Percentiles rank a stretch among this genome's conserved stretches.
Evolutionary conservation across 1,140 invertebrate species (phyloP).

Genomic region (Rhizoglyphus robini): DNA sequence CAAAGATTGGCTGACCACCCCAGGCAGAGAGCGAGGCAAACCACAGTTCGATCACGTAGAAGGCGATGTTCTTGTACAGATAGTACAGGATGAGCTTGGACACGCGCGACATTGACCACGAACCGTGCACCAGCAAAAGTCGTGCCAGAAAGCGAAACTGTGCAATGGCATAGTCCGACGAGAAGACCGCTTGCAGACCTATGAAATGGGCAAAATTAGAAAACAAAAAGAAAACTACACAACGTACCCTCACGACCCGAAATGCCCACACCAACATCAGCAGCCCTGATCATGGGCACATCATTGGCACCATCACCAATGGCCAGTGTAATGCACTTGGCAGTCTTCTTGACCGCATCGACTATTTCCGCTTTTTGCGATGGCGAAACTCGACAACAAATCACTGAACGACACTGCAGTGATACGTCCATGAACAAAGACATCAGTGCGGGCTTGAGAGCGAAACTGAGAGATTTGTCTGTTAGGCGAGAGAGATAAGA

Average conservation of each 20-base stretch:
- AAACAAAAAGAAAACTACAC: neutral
- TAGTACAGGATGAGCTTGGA: slow-evolving; percentile 97
- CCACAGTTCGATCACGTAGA: slow-evolving; percentile 98
- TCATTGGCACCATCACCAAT: slow-evolving; percentile 99
- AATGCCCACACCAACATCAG: slow-evolving; percentile 78
- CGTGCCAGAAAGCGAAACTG: slow-evolving; percentile 81
- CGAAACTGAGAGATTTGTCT: slow-evolving; percentile 86
- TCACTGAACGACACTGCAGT: slow-evolving; percentile 82
- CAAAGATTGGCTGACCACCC: slow-evolving; percentile 95
- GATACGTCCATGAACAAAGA: slow-evolving; percentile 87
- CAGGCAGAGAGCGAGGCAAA: slow-evolving; percentile 95
- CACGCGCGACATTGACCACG: slow-evolving; percentile 94
- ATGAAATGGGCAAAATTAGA: neutral
- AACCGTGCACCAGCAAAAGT: slow-evolving; percentile 88
- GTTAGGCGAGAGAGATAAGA: neutral
- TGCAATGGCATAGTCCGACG: slow-evolving; percentile 93
- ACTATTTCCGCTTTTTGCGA: slow-evolving; percentile 94
- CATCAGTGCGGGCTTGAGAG: slow-evolving; percentile 74
- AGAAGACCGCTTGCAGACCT: slow-evolving; percentile 81
- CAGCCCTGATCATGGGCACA: slow-evolving; percentile 93
- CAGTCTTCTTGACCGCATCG: slow-evolving; percentile 69
- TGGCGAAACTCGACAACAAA: slow-evolving; percentile 94
- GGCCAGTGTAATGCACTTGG: slow-evolving; percentile 77
- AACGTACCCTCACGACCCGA: slow-evolving; percentile 89
- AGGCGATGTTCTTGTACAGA: slow-evolving; percentile 98